Evolutionary conservation across 1,140 invertebrate genomes (phyloP).

Genomic region (Drosophila kepulauana): DNA sequence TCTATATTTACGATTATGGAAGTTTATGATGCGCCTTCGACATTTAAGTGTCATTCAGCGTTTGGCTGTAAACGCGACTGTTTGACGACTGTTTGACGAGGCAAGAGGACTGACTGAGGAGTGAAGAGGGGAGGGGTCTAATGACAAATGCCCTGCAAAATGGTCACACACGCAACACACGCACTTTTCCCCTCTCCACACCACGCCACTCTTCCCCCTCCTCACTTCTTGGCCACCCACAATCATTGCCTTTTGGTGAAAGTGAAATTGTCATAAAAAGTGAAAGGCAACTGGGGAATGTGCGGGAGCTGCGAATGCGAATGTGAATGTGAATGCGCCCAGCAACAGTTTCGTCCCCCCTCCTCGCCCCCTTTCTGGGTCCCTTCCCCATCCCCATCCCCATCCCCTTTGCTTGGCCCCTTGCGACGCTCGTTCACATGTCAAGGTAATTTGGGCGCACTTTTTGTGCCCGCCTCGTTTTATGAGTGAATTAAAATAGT

Average conservation of each 20-base stretch:
- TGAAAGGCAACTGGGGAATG: constrained; percentile 74
- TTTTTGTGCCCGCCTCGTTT: constrained; percentile 73
- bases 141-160: constrained; percentile 74
- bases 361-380: not conserved
- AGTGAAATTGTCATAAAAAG: constrained; percentile 82
- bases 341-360: not conserved
- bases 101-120: not conserved
- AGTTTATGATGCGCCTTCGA: constrained; percentile 60
- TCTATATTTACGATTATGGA: constrained; percentile 81
- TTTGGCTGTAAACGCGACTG: constrained; percentile 62
- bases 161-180: constrained; percentile 71
- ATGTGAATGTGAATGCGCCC: not conserved
- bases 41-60: constrained; percentile 75
- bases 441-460: constrained; percentile 80
- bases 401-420: not conserved
- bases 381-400: not conserved
- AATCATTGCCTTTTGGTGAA: constrained; percentile 55
- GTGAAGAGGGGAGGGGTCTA: constrained; percentile 24
- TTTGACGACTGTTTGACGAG: constrained; percentile 30
- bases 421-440: constrained; percentile 53
- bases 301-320: not conserved
- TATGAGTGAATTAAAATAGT: constrained; percentile 80
- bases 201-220: not conserved
- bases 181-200: constrained; percentile 5
- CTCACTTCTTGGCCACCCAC: constrained; percentile 13